Conservation (phyloP, 2,113 vertebrate genomes). For the Ceyx margarethae region DNA sequence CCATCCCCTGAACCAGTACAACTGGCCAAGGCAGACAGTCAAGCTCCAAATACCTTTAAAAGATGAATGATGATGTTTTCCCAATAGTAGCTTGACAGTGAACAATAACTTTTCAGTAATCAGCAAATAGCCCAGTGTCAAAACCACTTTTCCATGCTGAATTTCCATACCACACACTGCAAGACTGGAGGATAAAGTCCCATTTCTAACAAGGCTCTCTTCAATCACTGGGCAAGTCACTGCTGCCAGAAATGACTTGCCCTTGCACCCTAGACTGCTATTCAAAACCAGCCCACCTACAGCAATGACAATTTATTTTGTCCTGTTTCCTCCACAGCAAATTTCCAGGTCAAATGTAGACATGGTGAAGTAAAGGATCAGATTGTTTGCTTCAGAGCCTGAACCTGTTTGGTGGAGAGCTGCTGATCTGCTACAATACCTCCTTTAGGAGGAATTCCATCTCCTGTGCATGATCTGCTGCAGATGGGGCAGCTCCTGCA, state of each 20-base stretch:
- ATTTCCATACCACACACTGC: background rate
- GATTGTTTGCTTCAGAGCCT: background rate
- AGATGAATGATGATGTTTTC: background rate
- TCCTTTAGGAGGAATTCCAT: background rate
- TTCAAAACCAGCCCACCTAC: background rate
- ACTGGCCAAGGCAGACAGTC: background rate
- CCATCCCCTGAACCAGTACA: background rate
- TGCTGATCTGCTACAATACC: background rate
- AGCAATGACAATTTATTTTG: background rate
- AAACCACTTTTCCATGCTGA: background rate
- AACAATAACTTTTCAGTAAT: background rate
- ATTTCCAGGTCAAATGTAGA: background rate
- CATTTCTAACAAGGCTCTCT: background rate
- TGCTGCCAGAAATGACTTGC: background rate
- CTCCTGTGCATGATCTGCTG: background rate
- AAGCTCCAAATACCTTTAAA: background rate
- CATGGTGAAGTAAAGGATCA: accelerated
- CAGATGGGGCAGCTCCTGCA: background rate
- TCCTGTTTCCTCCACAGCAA: background rate
- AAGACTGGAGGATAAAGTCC: background rate
- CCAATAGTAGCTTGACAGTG: background rate
- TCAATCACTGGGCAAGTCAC: background rate
- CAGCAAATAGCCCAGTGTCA: background rate
- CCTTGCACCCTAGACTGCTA: background rate
- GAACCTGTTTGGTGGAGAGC: background rate